Evolutionary conservation across 2,888 invertebrate species (phyloP).

Genomic region (Eilema depressum): DNA sequence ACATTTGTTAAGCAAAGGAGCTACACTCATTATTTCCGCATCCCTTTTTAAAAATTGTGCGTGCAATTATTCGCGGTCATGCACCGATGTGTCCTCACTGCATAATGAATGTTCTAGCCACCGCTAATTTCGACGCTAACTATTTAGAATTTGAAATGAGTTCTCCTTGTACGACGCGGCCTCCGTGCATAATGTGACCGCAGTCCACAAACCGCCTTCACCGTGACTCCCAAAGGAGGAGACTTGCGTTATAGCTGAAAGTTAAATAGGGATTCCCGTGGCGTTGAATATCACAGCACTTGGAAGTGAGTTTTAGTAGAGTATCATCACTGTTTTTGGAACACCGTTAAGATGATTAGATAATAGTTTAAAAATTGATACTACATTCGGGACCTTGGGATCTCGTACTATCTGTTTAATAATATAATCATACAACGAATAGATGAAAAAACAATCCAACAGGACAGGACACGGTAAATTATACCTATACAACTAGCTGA

Average conservation of each 20-base stretch:
- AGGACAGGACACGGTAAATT: neutral
- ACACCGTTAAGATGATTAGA: too few relatives aligned
- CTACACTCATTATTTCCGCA: slow-evolving; percentile 14
- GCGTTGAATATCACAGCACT: slow-evolving; percentile 14
- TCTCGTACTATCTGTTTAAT: too few relatives aligned
- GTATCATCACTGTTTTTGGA: neutral
- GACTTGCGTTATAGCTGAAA: slow-evolving; percentile 28
- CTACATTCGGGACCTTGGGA: too few relatives aligned
- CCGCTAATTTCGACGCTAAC: slow-evolving; percentile 41
- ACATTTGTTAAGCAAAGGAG: slow-evolving; percentile 28
- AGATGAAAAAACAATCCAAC: too few relatives aligned
- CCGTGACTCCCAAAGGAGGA: slow-evolving; percentile 39
- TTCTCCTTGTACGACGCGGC: slow-evolving; percentile 31
- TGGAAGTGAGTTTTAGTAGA: neutral
- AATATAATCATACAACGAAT: too few relatives aligned
- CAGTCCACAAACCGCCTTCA: slow-evolving; percentile 32
- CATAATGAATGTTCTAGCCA: slow-evolving; percentile 38
- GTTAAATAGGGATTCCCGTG: slow-evolving; percentile 28
- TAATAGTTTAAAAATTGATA: too few relatives aligned
- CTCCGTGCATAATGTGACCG: slow-evolving; percentile 50
- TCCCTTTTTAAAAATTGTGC: slow-evolving; percentile 8
- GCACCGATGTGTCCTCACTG: slow-evolving; percentile 34
- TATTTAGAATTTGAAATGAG: slow-evolving; percentile 51
- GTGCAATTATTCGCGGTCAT: slow-evolving; percentile 29
- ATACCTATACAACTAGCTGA: too few relatives aligned